These are phyloP conservation scores for Drosophila ambigua DNA, from an alignment of 1,140 invertebrate species.

Conservation along the genomic window DNA sequence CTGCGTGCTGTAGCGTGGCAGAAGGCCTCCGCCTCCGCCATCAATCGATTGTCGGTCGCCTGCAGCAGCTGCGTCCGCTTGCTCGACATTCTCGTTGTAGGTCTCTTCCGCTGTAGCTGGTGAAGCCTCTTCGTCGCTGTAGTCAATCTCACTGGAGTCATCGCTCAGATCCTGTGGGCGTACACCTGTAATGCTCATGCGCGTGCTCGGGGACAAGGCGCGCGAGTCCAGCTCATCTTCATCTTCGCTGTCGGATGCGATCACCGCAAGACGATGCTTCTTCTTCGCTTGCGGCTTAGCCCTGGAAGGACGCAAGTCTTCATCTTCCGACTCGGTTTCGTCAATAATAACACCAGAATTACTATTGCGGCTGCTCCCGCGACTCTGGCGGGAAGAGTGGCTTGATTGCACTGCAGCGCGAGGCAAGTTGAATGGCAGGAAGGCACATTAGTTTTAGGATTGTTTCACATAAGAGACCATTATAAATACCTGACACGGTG, in stretches of 20 bases:
- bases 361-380: constrained; percentile 11
- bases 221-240: constrained; percentile 69
- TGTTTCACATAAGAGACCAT: neutral
- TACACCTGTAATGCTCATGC: constrained; percentile 80
- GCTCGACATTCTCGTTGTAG: constrained; percentile 2
- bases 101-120: neutral
- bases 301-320: constrained; percentile 1
- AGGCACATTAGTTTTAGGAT: neutral
- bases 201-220: constrained; percentile 69
- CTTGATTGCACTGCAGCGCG: constrained; percentile 34
- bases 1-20: constrained; percentile 65
- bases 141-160: constrained; percentile 75
- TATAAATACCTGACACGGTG: constrained; percentile 39
- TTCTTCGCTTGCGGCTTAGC: neutral
- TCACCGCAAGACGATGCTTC: neutral
- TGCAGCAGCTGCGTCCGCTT: neutral
- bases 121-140: constrained; percentile 43
- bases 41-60: neutral
- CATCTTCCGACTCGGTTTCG: constrained; percentile 27
- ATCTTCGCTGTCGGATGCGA: constrained; percentile 57
- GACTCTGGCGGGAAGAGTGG: constrained; percentile 14
- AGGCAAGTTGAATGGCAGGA: neutral
- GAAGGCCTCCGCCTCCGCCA: neutral
- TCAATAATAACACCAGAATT: constrained; percentile 42
- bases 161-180: constrained; percentile 65